Base-by-base conservation (phyloP, 2,888 invertebrate species). In the Cylindroiulus punctatus region DNA sequence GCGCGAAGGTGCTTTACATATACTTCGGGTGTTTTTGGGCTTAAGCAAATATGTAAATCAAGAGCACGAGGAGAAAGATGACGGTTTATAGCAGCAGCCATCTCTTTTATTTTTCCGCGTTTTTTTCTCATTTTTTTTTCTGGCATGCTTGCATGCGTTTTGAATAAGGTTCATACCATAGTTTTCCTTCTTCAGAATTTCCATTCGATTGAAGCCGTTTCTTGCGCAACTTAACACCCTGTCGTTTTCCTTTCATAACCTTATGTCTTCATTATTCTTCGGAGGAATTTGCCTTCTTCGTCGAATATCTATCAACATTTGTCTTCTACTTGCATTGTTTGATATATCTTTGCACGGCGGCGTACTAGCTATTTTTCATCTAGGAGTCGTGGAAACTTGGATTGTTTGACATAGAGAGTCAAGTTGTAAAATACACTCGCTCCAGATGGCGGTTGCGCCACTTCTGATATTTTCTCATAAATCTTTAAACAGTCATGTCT, bases 171-270 rank as follows among this genome's bases (percentile, higher is more conserved):
- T 65, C 10, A 65, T 26, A 26, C n/a, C n/a, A 10, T 12, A 26
- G 26, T 65, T 65, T 65, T 57, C 8, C 26, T 65, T 65, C 12
- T n/a, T 65, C 14, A 26, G 26, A 65, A 65, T 65, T 65, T 65
- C 65, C 65, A 65, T 65, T 65, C 65, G 26, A 65, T 65, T 65
- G 65, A 65, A 65, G 65, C 65, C 65, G 65, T 65, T 65, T 65
- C 65, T 65, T 12, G 65, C 65, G 65, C 65, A 65, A 65, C 65
- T 65, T 65, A 65, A 65, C 65, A 65, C 65, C 65, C 65, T 65
- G 65, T 65, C 65, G 65, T 65, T 65, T 65, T 65, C 65, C 65
- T 65, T 65, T 65, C 65, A 65, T 65, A 65, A 65, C 65, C 65
- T 65, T 65, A 65, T 65, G 65, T 65, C 26, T 65, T 65, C 65